Conservation (phyloP, 1,140 invertebrate genomes). For the Hetaerina americana region DNA sequence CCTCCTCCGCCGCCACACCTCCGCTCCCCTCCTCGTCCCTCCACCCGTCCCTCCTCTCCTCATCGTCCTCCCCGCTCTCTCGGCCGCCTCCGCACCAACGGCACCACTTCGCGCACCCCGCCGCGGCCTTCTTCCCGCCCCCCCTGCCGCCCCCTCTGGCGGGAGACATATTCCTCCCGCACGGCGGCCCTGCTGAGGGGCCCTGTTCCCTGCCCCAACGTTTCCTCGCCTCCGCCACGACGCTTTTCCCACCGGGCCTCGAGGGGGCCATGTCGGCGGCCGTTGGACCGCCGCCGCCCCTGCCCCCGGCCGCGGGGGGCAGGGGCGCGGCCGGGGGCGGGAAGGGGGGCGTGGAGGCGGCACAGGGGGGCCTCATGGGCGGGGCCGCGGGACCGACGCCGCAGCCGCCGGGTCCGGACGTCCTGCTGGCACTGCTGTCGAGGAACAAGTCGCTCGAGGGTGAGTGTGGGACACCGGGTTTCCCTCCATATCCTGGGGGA, state of each 20-base stretch:
- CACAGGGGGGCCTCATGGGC: conserved; percentile 24
- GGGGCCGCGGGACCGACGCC: conserved; percentile 26
- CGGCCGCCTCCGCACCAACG: background rate
- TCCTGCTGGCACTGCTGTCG: conserved; percentile 64
- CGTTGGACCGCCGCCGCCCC: conserved; percentile 20
- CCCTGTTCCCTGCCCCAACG: background rate
- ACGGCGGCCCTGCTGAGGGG: background rate
- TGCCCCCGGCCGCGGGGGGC: conserved; percentile 13
- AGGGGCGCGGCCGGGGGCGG: conserved; percentile 18
- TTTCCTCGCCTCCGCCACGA: background rate
- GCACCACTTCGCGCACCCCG: background rate
- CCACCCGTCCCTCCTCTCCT: background rate
- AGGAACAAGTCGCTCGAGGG: conserved; percentile 81
- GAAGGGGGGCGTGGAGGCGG: conserved; percentile 20
- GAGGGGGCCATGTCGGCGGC: background rate
- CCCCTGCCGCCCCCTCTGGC: background rate
- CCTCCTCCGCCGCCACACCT: background rate
- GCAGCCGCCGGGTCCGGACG: conserved; percentile 56
- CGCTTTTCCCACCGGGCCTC: background rate
- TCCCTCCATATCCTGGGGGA: no score
- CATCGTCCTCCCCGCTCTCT: background rate
- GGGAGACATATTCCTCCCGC: background rate
- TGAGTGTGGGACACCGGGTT: no score
- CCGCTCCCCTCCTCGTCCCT: background rate
- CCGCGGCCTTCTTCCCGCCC: background rate